Base-by-base conservation (phyloP, 2,113 vertebrate species). In the Piaya cayana region DNA sequence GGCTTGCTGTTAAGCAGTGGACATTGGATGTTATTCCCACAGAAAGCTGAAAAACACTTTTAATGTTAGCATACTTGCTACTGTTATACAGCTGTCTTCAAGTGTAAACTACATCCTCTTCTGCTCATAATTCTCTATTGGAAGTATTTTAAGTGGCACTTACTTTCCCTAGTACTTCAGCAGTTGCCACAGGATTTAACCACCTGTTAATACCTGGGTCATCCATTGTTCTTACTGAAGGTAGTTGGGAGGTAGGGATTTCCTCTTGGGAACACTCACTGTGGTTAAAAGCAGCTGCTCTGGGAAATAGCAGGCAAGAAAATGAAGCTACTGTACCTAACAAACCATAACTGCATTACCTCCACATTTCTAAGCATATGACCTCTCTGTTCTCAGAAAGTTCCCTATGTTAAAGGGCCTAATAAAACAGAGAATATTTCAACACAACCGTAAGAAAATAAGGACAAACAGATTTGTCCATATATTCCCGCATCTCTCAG, bases 131-230 rank as follows among this genome's bases (percentile, higher is more conserved):
- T 42, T 34, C 36, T 43, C 42, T 32, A 7, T 0, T 29, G 49
- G 43, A 81, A 84, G 59, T 67, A 67, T 0, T 56, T 32, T 37
- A 12, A 17, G 9, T 0, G 2, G 20, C 34, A 78, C 45, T 49
- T 72, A 76, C 23, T 37, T 49, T 70, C 27, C 59, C 37, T 26
- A 45, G 42, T 39, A 49, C 20, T 78, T 80, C 20, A 49, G 58
- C 62, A 78, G 53, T 3, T 85, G 77, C 74, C 47, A 63, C 37
- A 63, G 62, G 58, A 78, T 67, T 96, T 78, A 94, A 70, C 63
- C 63, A 83, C 74, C 39, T 71, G 88, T 39, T 60, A 47, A 78
- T 71, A 53, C 67, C 62, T 55, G 22, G 32, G 32, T 82, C 42
- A 17, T 23, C n/a, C 30, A 25, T 2, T 20, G 32, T 37, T 53